Evolutionary conservation across 2,797 vertebrate species (phyloP).

Genomic region (Bryconaethiops microstoma): DNA sequence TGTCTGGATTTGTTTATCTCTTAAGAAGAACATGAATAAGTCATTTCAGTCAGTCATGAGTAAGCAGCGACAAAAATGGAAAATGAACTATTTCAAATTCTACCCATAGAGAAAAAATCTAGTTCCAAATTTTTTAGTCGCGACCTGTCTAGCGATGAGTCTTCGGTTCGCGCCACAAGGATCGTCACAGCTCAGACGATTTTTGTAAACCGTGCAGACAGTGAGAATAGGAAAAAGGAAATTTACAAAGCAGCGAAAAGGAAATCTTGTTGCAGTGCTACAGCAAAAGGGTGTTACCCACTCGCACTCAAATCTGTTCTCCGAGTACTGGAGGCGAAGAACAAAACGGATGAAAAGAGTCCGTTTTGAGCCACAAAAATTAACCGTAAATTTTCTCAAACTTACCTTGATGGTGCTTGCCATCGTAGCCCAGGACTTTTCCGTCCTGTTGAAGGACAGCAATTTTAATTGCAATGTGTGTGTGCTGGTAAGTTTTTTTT

Average conservation of each 20-base stretch:
- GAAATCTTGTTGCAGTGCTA: constrained; percentile 88
- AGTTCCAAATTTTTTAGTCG: neutral
- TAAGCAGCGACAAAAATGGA: neutral
- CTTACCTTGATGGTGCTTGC: constrained; percentile 94
- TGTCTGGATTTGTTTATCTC: neutral
- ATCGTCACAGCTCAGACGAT: constrained; percentile 71
- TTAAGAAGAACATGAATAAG: neutral
- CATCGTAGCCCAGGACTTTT: constrained; percentile 84
- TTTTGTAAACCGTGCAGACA: constrained; percentile 84
- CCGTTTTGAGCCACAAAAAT: constrained; percentile 17
- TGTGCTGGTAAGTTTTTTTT: constrained; percentile 49
- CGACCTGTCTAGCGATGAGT: neutral
- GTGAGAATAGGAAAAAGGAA: constrained; percentile 90
- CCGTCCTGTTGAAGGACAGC: constrained; percentile 78
- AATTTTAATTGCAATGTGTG: constrained; percentile 71
- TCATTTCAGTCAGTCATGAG: neutral
- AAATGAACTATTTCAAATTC: neutral
- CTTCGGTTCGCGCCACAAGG: neutral
- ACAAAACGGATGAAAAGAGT: constrained; percentile 71
- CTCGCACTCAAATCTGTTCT: constrained; percentile 78
- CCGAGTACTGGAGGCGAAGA: constrained; percentile 29
- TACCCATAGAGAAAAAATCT: neutral
- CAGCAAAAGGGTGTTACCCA: constrained; percentile 86
- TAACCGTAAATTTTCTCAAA: constrained; percentile 57
- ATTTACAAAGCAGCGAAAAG: constrained; percentile 87